These are phyloP conservation scores for Arothron firmamentum DNA, from an alignment of 2,113 vertebrate genomes.

Conservation along the genomic window DNA sequence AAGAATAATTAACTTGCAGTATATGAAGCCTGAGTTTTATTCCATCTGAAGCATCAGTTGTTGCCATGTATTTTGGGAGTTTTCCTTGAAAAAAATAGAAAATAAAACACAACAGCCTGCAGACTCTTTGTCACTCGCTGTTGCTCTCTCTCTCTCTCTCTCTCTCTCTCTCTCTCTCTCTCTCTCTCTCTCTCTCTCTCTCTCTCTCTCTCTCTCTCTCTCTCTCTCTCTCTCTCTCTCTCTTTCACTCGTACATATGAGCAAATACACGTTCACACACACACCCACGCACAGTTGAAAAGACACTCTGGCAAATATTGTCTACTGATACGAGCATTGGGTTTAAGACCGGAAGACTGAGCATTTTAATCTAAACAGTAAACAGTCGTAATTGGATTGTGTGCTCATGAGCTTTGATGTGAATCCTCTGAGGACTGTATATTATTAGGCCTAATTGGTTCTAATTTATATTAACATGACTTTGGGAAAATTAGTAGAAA, in stretches of 20 bases:
- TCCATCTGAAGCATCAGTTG: too few relatives aligned
- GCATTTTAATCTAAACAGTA: slow-evolving; percentile 68
- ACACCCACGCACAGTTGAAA: slow-evolving; percentile 43
- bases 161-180: slow-evolving; percentile 9
- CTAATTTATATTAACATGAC: slow-evolving; percentile 61
- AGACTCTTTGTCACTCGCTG: too few relatives aligned
- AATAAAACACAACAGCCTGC: too few relatives aligned
- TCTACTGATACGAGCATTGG: slow-evolving; percentile 65
- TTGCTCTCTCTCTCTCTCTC: slow-evolving; percentile 9
- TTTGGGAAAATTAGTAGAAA: slow-evolving; percentile 50
- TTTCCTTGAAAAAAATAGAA: too few relatives aligned
- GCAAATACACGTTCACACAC: slow-evolving; percentile 5
- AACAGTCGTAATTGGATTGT: slow-evolving; percentile 74
- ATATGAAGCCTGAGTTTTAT: too few relatives aligned
- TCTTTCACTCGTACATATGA: neutral
- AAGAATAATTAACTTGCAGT: too few relatives aligned
- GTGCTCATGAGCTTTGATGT: slow-evolving; percentile 69
- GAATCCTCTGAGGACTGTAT: slow-evolving; percentile 64
- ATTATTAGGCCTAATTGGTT: slow-evolving; percentile 72
- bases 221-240: slow-evolving; percentile 6
- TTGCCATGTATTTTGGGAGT: too few relatives aligned
- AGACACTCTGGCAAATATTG: slow-evolving; percentile 53
- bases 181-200: slow-evolving; percentile 9
- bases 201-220: slow-evolving; percentile 9
- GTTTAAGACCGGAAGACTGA: slow-evolving; percentile 58